Evolutionary conservation across 2,888 invertebrate species (phyloP).

Genomic region (Andrena dorsata): DNA sequence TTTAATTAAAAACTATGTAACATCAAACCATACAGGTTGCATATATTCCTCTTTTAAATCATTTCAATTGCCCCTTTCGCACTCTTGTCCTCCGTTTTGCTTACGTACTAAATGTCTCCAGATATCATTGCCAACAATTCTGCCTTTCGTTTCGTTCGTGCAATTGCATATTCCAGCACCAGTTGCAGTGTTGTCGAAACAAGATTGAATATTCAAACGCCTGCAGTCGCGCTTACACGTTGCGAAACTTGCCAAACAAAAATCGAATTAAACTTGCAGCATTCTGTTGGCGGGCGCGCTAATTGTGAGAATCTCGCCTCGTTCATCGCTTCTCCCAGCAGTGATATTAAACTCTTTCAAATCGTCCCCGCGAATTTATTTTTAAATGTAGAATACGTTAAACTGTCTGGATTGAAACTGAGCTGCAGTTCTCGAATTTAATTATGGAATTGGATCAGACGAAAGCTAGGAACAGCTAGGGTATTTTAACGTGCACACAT

Average conservation of each 20-base stretch:
- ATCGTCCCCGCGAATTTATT: neutral
- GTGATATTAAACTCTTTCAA: neutral
- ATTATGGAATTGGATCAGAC: constrained; percentile 37
- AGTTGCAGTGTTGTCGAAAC: constrained; percentile 58
- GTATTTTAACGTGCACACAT: constrained; percentile 32
- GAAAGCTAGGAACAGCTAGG: constrained; percentile 24
- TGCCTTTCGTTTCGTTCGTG: constrained; percentile 28
- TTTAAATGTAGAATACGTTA: no score
- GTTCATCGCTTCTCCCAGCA: neutral
- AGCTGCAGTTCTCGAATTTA: neutral
- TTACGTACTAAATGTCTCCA: neutral
- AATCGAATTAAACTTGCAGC: constrained; percentile 54
- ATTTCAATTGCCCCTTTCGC: neutral
- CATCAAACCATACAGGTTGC: no score
- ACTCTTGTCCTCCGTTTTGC: neutral
- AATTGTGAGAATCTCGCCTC: constrained; percentile 2
- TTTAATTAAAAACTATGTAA: neutral
- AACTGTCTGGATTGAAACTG: no score
- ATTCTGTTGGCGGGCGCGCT: neutral
- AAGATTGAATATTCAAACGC: constrained; percentile 67
- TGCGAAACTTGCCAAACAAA: constrained; percentile 55
- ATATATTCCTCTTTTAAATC: neutral
- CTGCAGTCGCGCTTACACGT: constrained; percentile 40
- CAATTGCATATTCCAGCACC: constrained; percentile 38
- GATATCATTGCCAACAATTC: constrained; percentile 45